These are phyloP conservation scores for Flexamia atlantica DNA, from an alignment of 2,888 invertebrate genomes.

Conservation along the genomic window DNA sequence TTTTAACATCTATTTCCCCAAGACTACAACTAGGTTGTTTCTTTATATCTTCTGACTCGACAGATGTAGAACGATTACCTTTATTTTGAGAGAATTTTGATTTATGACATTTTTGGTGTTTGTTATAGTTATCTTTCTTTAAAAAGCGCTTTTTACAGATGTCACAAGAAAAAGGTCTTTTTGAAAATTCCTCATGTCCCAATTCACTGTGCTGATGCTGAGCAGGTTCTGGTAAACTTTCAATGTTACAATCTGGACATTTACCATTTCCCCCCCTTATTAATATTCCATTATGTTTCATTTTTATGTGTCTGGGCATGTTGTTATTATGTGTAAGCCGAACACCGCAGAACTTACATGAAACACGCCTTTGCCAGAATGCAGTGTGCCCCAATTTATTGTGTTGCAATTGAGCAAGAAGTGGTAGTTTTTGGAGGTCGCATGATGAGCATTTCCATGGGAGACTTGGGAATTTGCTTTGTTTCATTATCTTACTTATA, in stretches of 20 bases:
- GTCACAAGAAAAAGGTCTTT: conserved; percentile 14
- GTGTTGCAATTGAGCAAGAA: not conserved
- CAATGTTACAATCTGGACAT: not conserved
- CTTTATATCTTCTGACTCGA: not conserved
- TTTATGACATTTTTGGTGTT: not conserved
- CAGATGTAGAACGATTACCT: not conserved
- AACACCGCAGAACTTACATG: not conserved
- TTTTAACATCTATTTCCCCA: not conserved
- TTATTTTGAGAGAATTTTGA: not conserved
- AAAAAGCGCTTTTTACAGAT: conserved; percentile 16
- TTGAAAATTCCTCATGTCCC: conserved; percentile 12
- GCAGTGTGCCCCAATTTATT: not conserved
- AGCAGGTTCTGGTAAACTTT: not conserved
- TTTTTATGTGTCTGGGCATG: not conserved
- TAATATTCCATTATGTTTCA: not conserved
- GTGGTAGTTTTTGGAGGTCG: conserved; percentile 12
- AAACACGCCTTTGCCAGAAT: not conserved
- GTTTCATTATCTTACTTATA: not conserved
- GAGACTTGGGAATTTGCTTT: not conserved
- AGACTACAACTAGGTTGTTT: not conserved
- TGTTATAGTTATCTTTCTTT: not conserved
- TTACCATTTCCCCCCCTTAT: not conserved
- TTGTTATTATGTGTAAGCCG: not conserved
- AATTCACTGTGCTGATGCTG: not conserved
- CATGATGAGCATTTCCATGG: not conserved